A percentile compares a stretch with the other conserved stretches of the same genome.
Evolutionary conservation across 2,797 vertebrate species (phyloP).

Genomic region (Decapterus maruadsi): DNA sequence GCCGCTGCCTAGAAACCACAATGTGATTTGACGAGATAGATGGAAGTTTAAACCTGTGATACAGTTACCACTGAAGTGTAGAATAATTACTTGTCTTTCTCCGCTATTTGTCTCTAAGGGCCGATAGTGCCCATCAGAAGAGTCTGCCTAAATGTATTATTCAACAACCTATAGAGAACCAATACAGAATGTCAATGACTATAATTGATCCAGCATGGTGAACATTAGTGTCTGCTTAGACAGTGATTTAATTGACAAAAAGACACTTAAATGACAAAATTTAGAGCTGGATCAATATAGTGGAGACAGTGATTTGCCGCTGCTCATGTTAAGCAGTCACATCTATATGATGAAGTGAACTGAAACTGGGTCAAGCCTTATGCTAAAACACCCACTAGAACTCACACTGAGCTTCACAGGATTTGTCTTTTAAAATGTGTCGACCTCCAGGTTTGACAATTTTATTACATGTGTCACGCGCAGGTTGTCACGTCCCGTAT

Average conservation of each 20-base stretch:
- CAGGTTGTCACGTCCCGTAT: background rate
- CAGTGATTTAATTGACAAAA: slow-evolving; percentile 60
- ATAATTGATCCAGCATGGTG: slow-evolving; percentile 49
- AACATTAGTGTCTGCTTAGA: slow-evolving; percentile 56
- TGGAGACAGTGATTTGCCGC: slow-evolving; percentile 46
- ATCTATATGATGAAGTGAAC: slow-evolving; percentile 57
- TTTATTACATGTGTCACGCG: background rate
- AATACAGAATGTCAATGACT: slow-evolving; percentile 62
- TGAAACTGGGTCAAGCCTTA: slow-evolving; percentile 34
- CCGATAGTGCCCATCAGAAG: background rate
- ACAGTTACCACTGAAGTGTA: slow-evolving; percentile 7
- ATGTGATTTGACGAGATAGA: background rate
- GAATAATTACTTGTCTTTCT: slow-evolving; percentile 29
- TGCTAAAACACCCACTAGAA: slow-evolving; percentile 35
- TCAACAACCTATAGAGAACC: slow-evolving; percentile 33
- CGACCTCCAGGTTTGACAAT: background rate
- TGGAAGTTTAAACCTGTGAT: slow-evolving; percentile 8
- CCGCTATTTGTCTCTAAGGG: slow-evolving; percentile 37
- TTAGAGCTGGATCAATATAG: slow-evolving; percentile 61
- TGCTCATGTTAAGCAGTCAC: slow-evolving; percentile 59
- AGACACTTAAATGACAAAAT: slow-evolving; percentile 60
- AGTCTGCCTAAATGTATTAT: slow-evolving; percentile 44
- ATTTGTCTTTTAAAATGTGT: slow-evolving; percentile 36
- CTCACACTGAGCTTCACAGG: slow-evolving; percentile 28
- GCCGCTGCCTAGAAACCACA: background rate